Percentiles rank a stretch among this genome's conserved stretches.
Evolutionary conservation across 2,797 vertebrate genomes (phyloP).

Genomic region (Nyctibius grandis): DNA sequence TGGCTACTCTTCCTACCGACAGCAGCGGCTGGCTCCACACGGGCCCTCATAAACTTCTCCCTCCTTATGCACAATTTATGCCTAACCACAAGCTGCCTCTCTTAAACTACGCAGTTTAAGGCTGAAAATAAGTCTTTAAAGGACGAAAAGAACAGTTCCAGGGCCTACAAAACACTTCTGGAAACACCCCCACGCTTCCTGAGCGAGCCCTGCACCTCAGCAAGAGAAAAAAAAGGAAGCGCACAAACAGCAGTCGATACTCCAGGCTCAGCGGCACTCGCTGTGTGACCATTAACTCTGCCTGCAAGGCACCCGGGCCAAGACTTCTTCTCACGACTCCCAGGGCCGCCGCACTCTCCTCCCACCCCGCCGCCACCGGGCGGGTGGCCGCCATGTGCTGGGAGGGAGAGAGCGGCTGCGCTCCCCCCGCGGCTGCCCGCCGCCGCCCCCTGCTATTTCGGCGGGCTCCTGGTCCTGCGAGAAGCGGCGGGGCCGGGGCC

Average conservation of each 20-base stretch:
- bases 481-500: fast-evolving
- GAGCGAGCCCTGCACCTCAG: neutral
- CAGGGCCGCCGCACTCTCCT: fast-evolving
- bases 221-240: fast-evolving
- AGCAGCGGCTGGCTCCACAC: fast-evolving
- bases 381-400: fast-evolving
- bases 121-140: neutral
- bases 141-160: neutral
- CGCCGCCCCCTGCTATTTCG: fast-evolving
- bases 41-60: neutral
- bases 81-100: neutral
- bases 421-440: fast-evolving
- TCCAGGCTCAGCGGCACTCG: fast-evolving
- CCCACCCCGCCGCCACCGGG: no score
- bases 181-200: neutral
- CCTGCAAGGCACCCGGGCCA: neutral
- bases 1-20: neutral
- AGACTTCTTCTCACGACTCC: no score
- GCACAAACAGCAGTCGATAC: fast-evolving
- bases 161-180: neutral
- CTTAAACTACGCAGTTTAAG: neutral
- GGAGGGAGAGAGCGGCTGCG: fast-evolving
- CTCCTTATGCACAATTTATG: neutral
- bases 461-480: neutral
- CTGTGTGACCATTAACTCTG: neutral